Percentiles rank a stretch among this genome's conserved stretches.
Conservation (phyloP, 1,140 invertebrate species). For the Drosophila asahinai region DNA sequence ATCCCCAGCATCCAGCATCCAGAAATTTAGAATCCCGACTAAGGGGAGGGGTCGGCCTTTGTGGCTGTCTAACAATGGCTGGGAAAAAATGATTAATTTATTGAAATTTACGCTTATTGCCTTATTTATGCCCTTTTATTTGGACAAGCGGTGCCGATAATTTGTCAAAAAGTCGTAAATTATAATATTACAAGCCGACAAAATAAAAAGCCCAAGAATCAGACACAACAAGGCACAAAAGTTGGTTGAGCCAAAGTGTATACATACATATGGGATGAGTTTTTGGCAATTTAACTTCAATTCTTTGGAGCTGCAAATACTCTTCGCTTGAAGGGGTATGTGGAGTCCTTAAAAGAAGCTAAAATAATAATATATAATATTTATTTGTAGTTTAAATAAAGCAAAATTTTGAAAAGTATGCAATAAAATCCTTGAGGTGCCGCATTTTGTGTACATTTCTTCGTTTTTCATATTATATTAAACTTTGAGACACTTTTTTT, state of each 20-base stretch:
- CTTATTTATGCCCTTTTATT: slow-evolving; percentile 74
- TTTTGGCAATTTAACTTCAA: background rate
- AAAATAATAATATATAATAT: background rate
- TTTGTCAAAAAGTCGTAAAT: slow-evolving; percentile 83
- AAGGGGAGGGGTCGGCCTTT: slow-evolving; percentile 5
- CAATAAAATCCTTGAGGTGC: no score
- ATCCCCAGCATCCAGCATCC: no score
- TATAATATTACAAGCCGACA: slow-evolving; percentile 61
- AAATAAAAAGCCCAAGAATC: slow-evolving; percentile 13
- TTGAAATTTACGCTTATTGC: slow-evolving; percentile 81
- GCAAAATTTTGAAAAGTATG: background rate
- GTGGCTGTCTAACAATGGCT: slow-evolving; percentile 42
- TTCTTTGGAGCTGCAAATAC: background rate
- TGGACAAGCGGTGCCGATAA: slow-evolving; percentile 74
- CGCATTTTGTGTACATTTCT: no score
- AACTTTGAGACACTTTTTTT: no score
- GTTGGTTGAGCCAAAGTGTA: background rate
- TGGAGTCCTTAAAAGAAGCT: no score
- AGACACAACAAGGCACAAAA: slow-evolving; percentile 8
- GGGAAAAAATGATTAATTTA: slow-evolving; percentile 75
- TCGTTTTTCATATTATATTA: no score
- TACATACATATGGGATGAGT: background rate
- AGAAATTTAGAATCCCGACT: slow-evolving; percentile 1
- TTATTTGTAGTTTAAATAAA: background rate
- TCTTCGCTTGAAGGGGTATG: background rate